These are phyloP conservation scores for Argentina silus DNA, from an alignment of 2,797 vertebrate species.

Conservation along the genomic window DNA sequence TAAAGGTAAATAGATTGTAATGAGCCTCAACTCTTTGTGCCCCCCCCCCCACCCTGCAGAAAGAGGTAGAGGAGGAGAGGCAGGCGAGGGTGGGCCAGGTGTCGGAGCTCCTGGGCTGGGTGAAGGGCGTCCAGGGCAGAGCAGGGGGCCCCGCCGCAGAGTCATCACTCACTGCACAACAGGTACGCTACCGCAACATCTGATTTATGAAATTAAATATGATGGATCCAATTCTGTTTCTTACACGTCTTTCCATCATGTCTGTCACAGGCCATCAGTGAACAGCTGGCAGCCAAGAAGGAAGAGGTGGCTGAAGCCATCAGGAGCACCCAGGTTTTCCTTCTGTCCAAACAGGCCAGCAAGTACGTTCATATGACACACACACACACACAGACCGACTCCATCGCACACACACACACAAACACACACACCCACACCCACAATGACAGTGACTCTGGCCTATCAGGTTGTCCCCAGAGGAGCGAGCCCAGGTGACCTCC, in stretches of 20 bases:
- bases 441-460: not conserved
- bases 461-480: slow-evolving; percentile 85
- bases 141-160: slow-evolving; percentile 71
- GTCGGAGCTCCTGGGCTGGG: slow-evolving; percentile 91
- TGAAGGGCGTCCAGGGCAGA: slow-evolving; percentile 82
- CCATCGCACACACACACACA: not conserved
- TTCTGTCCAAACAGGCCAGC: slow-evolving; percentile 92
- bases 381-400: slow-evolving; percentile 1
- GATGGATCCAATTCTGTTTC: not conserved
- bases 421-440: slow-evolving; percentile 5
- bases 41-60: slow-evolving; percentile 71
- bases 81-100: slow-evolving; percentile 91
- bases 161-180: slow-evolving; percentile 90
- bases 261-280: slow-evolving; percentile 80
- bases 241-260: not conserved
- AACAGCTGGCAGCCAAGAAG: slow-evolving; percentile 89
- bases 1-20: not conserved
- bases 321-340: slow-evolving; percentile 90
- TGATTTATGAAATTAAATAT: not conserved
- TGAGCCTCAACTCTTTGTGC: too few species aligned
- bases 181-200: slow-evolving; percentile 77
- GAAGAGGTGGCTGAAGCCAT: slow-evolving; percentile 91
- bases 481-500: slow-evolving; percentile 84
- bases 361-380: slow-evolving; percentile 81
- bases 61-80: slow-evolving; percentile 96